Conservation (phyloP, 2,113 vertebrate species). For the Butorides virescens region DNA sequence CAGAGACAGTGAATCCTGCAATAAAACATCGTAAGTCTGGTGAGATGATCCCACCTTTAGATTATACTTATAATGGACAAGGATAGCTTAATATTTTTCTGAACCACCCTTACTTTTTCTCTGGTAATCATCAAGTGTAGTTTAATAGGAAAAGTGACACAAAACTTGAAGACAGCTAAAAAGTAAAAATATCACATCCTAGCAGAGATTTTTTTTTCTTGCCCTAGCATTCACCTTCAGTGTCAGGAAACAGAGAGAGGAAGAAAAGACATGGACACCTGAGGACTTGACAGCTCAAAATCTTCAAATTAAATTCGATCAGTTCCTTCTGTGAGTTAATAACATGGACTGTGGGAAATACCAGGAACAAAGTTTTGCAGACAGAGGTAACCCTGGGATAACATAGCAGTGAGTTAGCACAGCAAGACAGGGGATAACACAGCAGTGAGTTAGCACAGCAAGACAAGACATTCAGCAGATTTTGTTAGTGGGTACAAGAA, state of each 20-base stretch:
- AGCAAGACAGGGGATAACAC: neutral
- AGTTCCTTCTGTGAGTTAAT: conserved; percentile 22
- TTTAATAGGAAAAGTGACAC: neutral
- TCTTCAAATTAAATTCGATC: conserved; percentile 20
- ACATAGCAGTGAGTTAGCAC: neutral
- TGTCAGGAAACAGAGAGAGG: neutral
- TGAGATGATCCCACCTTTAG: neutral
- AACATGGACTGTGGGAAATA: conserved; percentile 9
- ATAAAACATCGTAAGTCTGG: neutral
- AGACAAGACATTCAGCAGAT: neutral
- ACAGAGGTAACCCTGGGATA: neutral
- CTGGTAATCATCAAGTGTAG: neutral
- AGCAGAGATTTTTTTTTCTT: neutral
- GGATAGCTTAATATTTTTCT: neutral
- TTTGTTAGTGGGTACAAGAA: neutral
- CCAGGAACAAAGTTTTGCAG: neutral
- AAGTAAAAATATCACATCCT: neutral
- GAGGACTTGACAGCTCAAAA: conserved; percentile 6
- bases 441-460: neutral
- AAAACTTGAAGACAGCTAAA: neutral
- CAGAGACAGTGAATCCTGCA: neutral
- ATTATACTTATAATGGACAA: neutral
- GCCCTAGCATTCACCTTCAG: neutral
- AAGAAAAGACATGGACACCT: neutral
- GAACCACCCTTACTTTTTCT: neutral